Evolutionary conservation across 2,797 vertebrate species (phyloP).

Genomic region (Cynopterus sphinx): DNA sequence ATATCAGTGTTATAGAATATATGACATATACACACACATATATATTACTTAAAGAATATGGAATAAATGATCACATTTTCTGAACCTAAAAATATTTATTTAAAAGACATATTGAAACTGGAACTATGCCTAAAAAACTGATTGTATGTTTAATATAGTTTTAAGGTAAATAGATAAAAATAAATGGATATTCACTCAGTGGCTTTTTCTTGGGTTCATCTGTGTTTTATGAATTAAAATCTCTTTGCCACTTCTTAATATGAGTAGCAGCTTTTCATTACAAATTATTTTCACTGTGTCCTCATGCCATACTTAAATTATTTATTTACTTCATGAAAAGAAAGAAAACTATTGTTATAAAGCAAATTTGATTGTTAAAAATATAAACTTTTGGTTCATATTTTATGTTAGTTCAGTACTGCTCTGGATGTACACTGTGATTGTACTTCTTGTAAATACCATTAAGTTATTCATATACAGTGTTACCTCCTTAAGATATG

Average conservation of each 20-base stretch:
- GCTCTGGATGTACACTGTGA: neutral
- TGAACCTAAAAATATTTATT: neutral
- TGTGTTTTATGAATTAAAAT: neutral
- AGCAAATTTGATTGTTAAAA: neutral
- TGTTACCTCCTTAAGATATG: neutral
- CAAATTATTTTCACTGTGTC: neutral
- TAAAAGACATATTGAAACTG: neutral
- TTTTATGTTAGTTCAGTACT: neutral
- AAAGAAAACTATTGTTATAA: neutral
- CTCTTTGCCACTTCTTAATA: neutral
- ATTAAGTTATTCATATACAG: neutral
- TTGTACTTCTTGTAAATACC: neutral
- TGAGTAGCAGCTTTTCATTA: neutral
- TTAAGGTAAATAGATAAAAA: constrained; percentile 19
- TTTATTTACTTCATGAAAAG: neutral
- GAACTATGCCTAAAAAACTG: neutral
- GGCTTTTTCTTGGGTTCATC: neutral
- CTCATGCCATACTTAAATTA: neutral
- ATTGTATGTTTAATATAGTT: neutral
- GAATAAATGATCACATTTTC: neutral
- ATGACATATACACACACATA: neutral
- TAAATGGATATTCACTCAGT: neutral
- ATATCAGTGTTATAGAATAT: neutral
- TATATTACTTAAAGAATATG: neutral
- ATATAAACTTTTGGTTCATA: neutral